Percentiles rank a stretch among this genome's conserved stretches.
Conservation (phyloP, 2,797 vertebrate species). For the Adelosebastes latens region DNA sequence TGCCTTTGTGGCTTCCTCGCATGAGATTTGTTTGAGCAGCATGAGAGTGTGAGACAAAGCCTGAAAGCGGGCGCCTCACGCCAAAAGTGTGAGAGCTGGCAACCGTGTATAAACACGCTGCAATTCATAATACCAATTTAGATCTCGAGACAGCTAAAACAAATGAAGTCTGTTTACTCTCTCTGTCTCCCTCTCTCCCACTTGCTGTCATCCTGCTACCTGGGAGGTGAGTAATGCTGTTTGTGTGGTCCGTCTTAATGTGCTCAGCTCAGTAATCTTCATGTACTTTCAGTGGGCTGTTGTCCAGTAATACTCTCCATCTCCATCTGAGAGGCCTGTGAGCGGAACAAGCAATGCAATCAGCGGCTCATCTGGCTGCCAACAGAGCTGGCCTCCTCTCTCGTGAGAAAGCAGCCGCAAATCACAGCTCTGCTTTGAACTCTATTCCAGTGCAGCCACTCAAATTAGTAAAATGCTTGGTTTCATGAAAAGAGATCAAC, state of each 20-base stretch:
- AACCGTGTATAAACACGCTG: slow-evolving; percentile 14
- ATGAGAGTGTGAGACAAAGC: background rate
- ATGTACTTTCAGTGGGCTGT: slow-evolving; percentile 71
- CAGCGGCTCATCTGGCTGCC: slow-evolving; percentile 72
- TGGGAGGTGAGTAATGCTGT: slow-evolving; percentile 64
- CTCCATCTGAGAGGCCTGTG: slow-evolving; percentile 67
- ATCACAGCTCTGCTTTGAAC: slow-evolving; percentile 79
- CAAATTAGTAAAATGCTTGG: slow-evolving; percentile 78
- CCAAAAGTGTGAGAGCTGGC: slow-evolving; percentile 11
- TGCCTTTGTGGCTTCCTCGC: background rate
- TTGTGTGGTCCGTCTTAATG: slow-evolving; percentile 70
- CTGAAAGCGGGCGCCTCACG: background rate
- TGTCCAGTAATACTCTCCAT: slow-evolving; percentile 73
- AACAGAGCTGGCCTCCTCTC: slow-evolving; percentile 64
- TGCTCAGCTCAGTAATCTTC: slow-evolving; percentile 72
- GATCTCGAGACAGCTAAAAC: slow-evolving; percentile 21
- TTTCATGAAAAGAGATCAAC: slow-evolving; percentile 70
- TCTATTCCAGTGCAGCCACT: slow-evolving; percentile 74
- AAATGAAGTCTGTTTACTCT: slow-evolving; percentile 41
- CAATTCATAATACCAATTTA: slow-evolving; percentile 55
- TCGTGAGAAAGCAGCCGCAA: slow-evolving; percentile 61
- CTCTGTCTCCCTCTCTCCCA: slow-evolving; percentile 22
- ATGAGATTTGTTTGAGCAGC: slow-evolving; percentile 10
- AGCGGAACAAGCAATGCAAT: slow-evolving; percentile 76
- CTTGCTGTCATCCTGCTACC: slow-evolving; percentile 50